Percentiles rank a stretch among this genome's conserved stretches.
phyloP scores from a whole-genome alignment of 2,797 vertebrate genomes.

The Intellagama lesueurii region DNA sequence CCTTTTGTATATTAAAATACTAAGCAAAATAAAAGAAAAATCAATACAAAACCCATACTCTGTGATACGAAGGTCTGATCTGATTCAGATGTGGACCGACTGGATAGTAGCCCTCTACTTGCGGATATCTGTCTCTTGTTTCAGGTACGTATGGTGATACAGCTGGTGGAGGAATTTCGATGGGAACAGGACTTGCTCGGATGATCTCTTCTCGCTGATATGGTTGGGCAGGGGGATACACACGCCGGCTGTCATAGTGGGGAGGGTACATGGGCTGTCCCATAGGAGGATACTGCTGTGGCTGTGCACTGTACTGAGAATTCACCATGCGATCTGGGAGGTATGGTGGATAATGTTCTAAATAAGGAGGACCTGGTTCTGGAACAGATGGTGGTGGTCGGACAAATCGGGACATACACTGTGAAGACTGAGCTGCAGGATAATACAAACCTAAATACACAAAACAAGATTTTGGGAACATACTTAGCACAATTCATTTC shows the following conservation, averaged over 20 bases:
- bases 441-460: constrained; percentile 87
- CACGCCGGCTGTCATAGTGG: constrained; percentile 88
- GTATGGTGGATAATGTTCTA: constrained; percentile 89
- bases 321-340: constrained; percentile 85
- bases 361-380: constrained; percentile 87
- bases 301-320: constrained; percentile 83
- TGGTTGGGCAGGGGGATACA: constrained; percentile 86
- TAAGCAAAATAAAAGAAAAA: not conserved
- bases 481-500: not conserved
- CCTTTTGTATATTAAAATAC: not conserved
- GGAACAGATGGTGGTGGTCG: constrained; percentile 84
- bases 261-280: constrained; percentile 82
- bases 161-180: constrained; percentile 86
- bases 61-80: constrained; percentile 87
- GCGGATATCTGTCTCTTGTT: constrained; percentile 89
- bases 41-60: constrained; percentile 77
- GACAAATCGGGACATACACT: constrained; percentile 89
- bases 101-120: constrained; percentile 89
- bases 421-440: constrained; percentile 82
- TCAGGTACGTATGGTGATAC: constrained; percentile 91
- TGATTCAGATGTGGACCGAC: constrained; percentile 85
- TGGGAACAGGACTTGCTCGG: constrained; percentile 89
- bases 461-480: constrained; percentile 10
- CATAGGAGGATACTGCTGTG: constrained; percentile 84
- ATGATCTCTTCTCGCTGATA: constrained; percentile 91